Percentiles rank a stretch among this genome's conserved stretches.
Conservation (phyloP, 2,113 vertebrate species). For the Mormoops blainvillei region DNA sequence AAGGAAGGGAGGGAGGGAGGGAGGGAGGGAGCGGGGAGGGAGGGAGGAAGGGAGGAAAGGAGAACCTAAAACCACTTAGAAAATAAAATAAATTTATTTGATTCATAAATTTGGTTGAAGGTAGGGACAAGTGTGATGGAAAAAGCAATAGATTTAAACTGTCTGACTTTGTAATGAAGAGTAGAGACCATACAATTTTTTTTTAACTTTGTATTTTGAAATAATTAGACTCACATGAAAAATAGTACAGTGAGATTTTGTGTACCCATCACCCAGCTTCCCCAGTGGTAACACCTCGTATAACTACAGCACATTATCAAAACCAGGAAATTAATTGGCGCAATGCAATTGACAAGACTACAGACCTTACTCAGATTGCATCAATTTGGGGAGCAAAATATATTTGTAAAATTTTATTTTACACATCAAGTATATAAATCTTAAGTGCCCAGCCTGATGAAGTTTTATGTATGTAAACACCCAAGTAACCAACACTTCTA, state of each 20-base stretch:
- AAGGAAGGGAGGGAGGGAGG: no score
- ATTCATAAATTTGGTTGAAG: slow-evolving; percentile 15
- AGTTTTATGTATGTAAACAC: background rate
- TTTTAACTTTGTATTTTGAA: background rate
- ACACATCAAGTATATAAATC: background rate
- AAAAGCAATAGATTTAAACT: background rate
- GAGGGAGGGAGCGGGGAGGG: no score
- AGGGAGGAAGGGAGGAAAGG: no score
- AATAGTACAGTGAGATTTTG: background rate
- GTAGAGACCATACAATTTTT: background rate
- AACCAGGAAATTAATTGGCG: background rate
- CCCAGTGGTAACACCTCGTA: background rate
- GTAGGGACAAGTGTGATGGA: background rate
- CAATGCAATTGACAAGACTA: background rate
- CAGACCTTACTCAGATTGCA: background rate
- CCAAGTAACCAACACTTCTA: background rate
- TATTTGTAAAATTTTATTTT: background rate
- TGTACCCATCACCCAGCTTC: background rate
- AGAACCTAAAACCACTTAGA: background rate
- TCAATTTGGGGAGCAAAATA: background rate
- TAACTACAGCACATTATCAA: background rate
- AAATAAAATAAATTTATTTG: slow-evolving; percentile 12
- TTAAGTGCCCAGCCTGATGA: background rate
- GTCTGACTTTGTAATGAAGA: background rate
- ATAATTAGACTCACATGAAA: background rate